These are phyloP conservation scores for Zeugodacus cucurbitae DNA, from an alignment of 1,140 invertebrate genomes.

Conservation along the genomic window DNA sequence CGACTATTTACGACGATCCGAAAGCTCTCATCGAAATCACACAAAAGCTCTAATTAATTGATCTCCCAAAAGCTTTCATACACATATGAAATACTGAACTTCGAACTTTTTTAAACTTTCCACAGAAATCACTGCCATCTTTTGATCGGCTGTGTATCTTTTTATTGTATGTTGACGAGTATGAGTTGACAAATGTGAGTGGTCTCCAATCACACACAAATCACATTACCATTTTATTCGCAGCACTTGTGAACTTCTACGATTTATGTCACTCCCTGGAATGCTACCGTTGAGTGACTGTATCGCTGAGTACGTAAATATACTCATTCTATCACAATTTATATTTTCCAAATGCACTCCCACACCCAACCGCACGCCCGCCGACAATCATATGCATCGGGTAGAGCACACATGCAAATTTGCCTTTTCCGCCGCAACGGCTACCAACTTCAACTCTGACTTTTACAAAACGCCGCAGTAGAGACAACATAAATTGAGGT, in stretches of 20 bases:
- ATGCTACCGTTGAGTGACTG: not conserved
- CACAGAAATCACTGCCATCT: too few relatives aligned
- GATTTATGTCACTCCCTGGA: constrained; percentile 24
- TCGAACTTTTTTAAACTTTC: too few relatives aligned
- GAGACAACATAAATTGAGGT: constrained; percentile 7
- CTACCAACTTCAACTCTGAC: constrained; percentile 20
- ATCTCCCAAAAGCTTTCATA: too few relatives aligned
- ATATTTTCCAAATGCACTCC: not conserved
- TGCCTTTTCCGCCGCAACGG: not conserved
- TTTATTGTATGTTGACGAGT: too few relatives aligned
- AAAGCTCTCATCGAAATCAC: too few relatives aligned
- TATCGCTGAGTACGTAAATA: not conserved
- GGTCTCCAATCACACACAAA: constrained; percentile 23
- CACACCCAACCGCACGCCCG: not conserved
- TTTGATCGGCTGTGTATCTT: too few relatives aligned
- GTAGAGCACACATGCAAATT: constrained; percentile 22
- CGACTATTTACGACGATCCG: too few relatives aligned
- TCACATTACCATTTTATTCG: constrained; percentile 28
- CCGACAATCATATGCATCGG: not conserved
- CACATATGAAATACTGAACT: too few relatives aligned
- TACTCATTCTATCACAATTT: not conserved
- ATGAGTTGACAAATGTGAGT: not conserved
- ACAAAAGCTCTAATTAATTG: too few relatives aligned
- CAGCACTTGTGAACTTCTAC: constrained; percentile 30
- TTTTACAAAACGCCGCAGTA: not conserved